Percentiles rank a stretch among this genome's conserved stretches.
Conservation (phyloP, 2,888 invertebrate species). For the Pharmacophagus antenor region DNA sequence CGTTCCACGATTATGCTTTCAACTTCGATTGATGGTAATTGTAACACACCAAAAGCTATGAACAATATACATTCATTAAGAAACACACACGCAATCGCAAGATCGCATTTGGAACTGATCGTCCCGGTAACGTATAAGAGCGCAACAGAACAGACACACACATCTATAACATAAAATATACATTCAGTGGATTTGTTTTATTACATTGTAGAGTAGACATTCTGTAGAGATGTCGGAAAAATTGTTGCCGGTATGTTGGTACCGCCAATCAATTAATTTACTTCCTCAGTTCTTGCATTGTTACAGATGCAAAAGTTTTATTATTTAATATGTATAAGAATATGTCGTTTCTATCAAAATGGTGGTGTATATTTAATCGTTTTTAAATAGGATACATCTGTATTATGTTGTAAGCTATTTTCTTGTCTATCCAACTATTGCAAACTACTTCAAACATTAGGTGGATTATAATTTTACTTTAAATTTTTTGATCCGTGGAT, state of each 20-base stretch:
- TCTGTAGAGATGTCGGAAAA: constrained; percentile 24
- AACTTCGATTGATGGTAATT: constrained; percentile 2
- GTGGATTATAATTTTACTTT: too few species aligned
- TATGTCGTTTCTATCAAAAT: too few species aligned
- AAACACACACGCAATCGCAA: constrained; percentile 22
- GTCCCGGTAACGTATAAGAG: constrained; percentile 23
- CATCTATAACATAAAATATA: constrained; percentile 13
- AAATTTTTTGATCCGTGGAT: too few species aligned
- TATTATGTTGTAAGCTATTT: too few species aligned
- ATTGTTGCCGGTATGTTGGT: constrained; percentile 31
- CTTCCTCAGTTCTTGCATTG: background rate
- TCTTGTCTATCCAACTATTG: too few species aligned
- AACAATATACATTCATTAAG: constrained; percentile 13
- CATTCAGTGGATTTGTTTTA: constrained; percentile 20
- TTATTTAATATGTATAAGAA: too few species aligned
- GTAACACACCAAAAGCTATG: constrained; percentile 11
- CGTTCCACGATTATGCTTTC: constrained; percentile 7
- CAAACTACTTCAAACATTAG: too few species aligned
- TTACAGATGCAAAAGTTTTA: background rate
- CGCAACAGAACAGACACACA: constrained; percentile 15
- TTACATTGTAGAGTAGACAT: constrained; percentile 17
- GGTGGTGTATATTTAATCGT: too few species aligned
- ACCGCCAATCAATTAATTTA: constrained; percentile 32
- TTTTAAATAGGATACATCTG: too few species aligned
- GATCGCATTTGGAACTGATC: constrained; percentile 20